These are phyloP conservation scores for Amazona guildingii DNA, from an alignment of 2,113 vertebrate genomes.

Conservation along the genomic window DNA sequence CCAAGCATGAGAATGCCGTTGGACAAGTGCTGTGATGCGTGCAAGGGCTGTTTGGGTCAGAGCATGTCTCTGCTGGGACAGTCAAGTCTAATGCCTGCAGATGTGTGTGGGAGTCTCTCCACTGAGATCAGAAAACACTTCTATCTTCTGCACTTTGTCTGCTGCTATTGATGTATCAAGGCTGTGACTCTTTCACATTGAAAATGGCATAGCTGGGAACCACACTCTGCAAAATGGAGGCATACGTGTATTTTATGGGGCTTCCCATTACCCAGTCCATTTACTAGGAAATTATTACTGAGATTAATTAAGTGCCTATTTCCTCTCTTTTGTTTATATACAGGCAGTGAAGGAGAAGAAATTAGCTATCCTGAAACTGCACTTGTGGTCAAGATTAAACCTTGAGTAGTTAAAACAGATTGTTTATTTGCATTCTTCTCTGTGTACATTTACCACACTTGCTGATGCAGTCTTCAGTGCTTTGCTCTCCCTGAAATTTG, in stretches of 20 bases:
- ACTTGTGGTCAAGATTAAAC: neutral
- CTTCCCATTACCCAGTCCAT: neutral
- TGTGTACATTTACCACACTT: neutral
- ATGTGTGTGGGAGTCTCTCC: neutral
- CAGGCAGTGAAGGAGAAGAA: neutral
- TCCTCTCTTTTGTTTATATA: neutral
- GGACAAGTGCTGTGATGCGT: neutral
- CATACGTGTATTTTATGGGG: rapidly evolving
- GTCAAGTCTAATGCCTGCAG: neutral
- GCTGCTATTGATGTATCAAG: neutral
- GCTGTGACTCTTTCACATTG: neutral
- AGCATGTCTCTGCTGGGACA: neutral
- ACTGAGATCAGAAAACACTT: neutral
- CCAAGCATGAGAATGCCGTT: neutral
- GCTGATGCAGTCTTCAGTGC: neutral
- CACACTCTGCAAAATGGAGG: neutral
- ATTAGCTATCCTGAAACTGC: neutral
- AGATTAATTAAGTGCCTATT: neutral
- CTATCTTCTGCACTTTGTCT: neutral
- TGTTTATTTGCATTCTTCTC: neutral
- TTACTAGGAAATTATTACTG: neutral
- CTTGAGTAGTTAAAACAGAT: neutral
- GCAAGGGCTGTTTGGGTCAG: neutral
- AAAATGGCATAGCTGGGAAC: neutral
- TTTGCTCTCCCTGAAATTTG: neutral